These are phyloP conservation scores for Emydoidea blandingii DNA, from an alignment of 2,797 vertebrate species.

Conservation along the genomic window DNA sequence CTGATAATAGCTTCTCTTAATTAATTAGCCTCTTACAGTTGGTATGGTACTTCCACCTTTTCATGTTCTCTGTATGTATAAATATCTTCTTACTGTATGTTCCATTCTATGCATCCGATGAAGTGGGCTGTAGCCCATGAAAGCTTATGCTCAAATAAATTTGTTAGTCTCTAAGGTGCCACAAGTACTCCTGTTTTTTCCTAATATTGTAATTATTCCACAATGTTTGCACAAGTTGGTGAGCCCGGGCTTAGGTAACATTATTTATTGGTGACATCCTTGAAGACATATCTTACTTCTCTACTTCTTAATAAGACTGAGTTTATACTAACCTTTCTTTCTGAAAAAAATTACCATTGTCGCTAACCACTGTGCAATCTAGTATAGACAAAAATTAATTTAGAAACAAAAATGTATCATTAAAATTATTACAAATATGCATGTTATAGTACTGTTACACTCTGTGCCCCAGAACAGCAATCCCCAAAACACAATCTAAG, in stretches of 20 bases:
- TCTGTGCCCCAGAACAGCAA: not conserved
- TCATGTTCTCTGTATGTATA: too few relatives aligned
- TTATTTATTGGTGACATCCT: not conserved
- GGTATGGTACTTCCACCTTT: too few relatives aligned
- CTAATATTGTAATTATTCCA: not conserved
- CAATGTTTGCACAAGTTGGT: slow-evolving; percentile 13
- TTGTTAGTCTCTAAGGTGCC: too few relatives aligned
- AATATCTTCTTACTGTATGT: too few relatives aligned
- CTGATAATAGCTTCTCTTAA: too few relatives aligned
- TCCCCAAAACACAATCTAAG: not conserved
- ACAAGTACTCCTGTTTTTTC: too few relatives aligned
- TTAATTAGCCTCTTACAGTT: too few relatives aligned
- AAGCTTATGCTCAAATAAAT: too few relatives aligned
- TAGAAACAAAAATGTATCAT: not conserved
- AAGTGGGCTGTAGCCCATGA: too few relatives aligned
- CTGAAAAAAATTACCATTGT: not conserved
- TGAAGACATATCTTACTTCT: not conserved
- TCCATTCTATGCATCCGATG: too few relatives aligned
- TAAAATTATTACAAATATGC: not conserved
- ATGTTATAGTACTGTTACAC: not conserved
- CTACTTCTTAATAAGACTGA: not conserved
- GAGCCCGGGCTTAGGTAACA: not conserved
- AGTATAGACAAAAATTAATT: not conserved
- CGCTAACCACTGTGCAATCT: not conserved
- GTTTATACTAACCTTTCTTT: not conserved